These are phyloP conservation scores for Serinus canaria DNA, from an alignment of 2,113 vertebrate genomes.

Conservation along the genomic window DNA sequence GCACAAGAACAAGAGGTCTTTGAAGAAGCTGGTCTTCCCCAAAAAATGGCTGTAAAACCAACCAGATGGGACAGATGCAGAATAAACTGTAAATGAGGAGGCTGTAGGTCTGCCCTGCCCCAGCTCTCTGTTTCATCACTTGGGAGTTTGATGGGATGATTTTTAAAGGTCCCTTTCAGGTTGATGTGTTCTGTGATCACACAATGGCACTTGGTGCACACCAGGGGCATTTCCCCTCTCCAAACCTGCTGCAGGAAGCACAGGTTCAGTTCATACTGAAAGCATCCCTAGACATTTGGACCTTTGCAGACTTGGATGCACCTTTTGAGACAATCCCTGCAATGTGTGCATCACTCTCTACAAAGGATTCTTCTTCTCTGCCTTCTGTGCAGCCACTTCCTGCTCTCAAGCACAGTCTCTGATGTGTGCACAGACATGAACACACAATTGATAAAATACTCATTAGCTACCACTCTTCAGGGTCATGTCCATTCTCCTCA, in stretches of 20 bases:
- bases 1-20: conserved; percentile 64
- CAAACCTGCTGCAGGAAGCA: background rate
- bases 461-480: background rate
- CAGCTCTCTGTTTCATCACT: background rate
- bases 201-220: background rate
- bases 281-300: background rate
- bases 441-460: background rate
- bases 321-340: background rate
- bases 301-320: background rate
- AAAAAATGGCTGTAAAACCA: conserved; percentile 75
- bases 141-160: background rate
- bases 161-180: background rate
- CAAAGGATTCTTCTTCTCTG: background rate
- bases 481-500: background rate
- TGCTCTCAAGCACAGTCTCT: background rate
- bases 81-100: conserved; percentile 74
- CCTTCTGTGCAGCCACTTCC: background rate
- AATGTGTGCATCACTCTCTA: background rate
- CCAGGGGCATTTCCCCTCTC: background rate
- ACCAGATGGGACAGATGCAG: conserved; percentile 74
- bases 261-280: rapidly evolving
- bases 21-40: conserved; percentile 75
- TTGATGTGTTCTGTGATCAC: background rate
- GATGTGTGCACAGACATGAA: background rate
- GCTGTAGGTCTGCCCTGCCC: background rate